Conservation (phyloP, 2,888 invertebrate genomes). For the Plutella xylostella region DNA sequence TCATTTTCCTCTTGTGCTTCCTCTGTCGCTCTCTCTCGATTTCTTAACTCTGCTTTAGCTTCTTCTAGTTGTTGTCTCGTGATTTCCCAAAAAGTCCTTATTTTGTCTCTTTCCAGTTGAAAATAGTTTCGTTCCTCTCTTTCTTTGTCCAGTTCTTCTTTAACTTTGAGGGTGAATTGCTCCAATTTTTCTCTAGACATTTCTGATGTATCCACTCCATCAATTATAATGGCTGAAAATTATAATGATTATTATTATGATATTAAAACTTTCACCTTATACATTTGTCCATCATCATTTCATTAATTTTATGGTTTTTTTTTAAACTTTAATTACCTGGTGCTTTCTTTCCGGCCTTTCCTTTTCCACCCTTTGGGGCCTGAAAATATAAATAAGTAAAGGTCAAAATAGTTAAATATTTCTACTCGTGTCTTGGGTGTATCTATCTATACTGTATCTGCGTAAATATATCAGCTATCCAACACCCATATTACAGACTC, state of each 20-base stretch:
- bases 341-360: slow-evolving; percentile 36
- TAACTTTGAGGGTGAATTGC: slow-evolving; percentile 85
- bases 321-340: slow-evolving; percentile 31
- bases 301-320: too few relatives aligned
- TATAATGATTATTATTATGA: background rate
- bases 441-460: too few relatives aligned
- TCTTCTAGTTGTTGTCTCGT: slow-evolving; percentile 91
- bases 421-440: too few relatives aligned
- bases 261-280: too few relatives aligned
- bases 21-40: slow-evolving; percentile 84
- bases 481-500: too few relatives aligned
- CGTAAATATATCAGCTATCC: too few relatives aligned
- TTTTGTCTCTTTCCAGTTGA: slow-evolving; percentile 93
- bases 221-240: slow-evolving; percentile 74
- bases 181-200: slow-evolving; percentile 95
- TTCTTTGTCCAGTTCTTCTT: slow-evolving; percentile 93
- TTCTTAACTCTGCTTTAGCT: slow-evolving; percentile 76
- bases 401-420: too few relatives aligned
- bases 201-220: slow-evolving; percentile 91
- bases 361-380: slow-evolving; percentile 53
- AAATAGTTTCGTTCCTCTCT: slow-evolving; percentile 96
- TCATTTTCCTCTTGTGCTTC: slow-evolving; percentile 89
- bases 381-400: slow-evolving; percentile 26
- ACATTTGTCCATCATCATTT: too few relatives aligned
- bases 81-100: slow-evolving; percentile 96